Base-by-base conservation (phyloP, 2,888 invertebrate genomes). In the Nineta flava region DNA sequence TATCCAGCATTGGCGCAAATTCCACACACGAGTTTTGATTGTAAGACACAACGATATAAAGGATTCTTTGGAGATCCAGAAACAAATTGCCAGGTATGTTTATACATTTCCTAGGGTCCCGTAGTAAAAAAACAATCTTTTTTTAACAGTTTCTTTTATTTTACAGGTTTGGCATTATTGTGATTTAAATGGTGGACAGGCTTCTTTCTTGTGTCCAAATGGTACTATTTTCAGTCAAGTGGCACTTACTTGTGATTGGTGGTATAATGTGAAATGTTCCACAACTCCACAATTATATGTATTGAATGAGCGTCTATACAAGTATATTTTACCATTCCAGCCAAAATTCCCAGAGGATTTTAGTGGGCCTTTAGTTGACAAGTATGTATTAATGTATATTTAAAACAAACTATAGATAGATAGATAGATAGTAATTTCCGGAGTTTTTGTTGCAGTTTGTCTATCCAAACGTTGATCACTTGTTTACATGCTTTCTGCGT, bases 171-270 rank as follows among this genome's bases (percentile, higher is more conserved):
- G 90, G 91, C 90, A 91, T 65, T 91, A 91, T 64, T 91, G 90
- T 62, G 90, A 90, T 63, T 72, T 91, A 50, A 90, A 90, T 61
- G 90, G 90, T 7, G 90, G 90, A 6, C 88, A 90, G 65, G 86
- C 90, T 4, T 90, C 90, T 3, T 91, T 91, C 64, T 68, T 91
- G 34, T 91, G 90, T 60, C 90, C 90, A 46, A 90, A 90, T 63
- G 90, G 91, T 35, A 91, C 91, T 3, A 87, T 91, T 61, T 91
- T 91, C 70, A 88, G 86, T 55, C 90, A 91, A 71, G 86, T 87
- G 12, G 87, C 82, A 0, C 68, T 91, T 42, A 90, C 90, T 1
- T 90, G 90, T 61, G 91, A 91, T 64, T 91, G 90, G 90, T 91
- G 90, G 90, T 91, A 87, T 67, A 91, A 91, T 63, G 90, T 91